These are phyloP conservation scores for Ictidomys tridecemlineatus DNA, from an alignment of 2,113 vertebrate species.

Conservation along the genomic window DNA sequence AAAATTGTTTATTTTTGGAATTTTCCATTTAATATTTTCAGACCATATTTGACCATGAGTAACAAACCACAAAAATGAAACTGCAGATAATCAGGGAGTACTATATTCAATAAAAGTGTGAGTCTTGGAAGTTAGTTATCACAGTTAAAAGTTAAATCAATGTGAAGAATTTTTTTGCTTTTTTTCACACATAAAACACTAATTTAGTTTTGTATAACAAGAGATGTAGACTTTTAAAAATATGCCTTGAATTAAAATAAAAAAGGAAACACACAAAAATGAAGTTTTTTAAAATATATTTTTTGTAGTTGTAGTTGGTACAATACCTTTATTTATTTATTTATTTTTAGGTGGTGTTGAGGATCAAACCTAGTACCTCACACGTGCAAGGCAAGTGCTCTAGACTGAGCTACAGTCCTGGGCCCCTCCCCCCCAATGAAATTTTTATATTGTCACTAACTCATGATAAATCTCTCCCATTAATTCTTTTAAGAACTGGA, in stretches of 20 bases:
- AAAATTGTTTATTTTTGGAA: neutral
- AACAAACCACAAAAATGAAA: neutral
- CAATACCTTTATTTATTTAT: too few relatives aligned
- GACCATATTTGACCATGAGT: neutral
- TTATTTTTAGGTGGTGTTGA: too few relatives aligned
- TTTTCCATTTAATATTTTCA: neutral
- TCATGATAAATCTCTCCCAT: neutral
- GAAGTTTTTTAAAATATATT: too few relatives aligned
- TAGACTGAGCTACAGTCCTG: too few relatives aligned
- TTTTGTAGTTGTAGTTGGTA: too few relatives aligned
- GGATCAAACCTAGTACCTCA: too few relatives aligned
- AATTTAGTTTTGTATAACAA: neutral
- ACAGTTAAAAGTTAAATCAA: neutral
- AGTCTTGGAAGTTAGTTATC: neutral
- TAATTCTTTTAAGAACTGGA: conserved; percentile 39
- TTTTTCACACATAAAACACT: neutral
- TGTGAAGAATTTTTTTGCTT: neutral
- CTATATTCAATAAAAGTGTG: neutral
- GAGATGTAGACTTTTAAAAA: neutral
- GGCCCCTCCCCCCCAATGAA: too few relatives aligned
- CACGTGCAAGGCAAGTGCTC: too few relatives aligned
- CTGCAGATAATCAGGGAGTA: too few relatives aligned
- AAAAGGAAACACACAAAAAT: neutral
- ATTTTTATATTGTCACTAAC: neutral
- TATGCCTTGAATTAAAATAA: conserved; percentile 14